Conservation (phyloP, 2,888 invertebrate species). For the Diloba caeruleocephala region DNA sequence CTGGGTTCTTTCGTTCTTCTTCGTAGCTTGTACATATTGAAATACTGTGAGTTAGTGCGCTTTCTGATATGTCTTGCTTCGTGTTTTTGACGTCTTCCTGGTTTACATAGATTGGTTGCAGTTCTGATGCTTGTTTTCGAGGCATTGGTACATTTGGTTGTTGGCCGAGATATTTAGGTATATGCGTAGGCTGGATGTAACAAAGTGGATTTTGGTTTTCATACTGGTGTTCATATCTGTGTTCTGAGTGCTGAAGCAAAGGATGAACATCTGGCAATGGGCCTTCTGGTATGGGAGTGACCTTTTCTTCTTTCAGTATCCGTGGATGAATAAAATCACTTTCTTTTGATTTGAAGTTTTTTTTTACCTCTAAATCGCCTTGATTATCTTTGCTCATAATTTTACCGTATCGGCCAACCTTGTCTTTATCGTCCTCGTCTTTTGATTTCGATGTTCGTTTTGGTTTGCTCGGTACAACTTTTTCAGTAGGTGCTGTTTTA, state of each 20-base stretch:
- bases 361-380: constrained; percentile 84
- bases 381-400: constrained; percentile 79
- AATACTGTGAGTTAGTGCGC: constrained; percentile 82
- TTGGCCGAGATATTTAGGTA: constrained; percentile 90
- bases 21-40: constrained; percentile 84
- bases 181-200: constrained; percentile 89
- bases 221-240: constrained; percentile 92
- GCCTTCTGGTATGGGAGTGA: constrained; percentile 83
- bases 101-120: constrained; percentile 86
- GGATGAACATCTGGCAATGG: constrained; percentile 90
- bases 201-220: constrained; percentile 87
- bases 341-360: constrained; percentile 89
- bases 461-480: constrained; percentile 81
- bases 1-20: constrained; percentile 76
- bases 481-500: constrained; percentile 80
- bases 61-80: constrained; percentile 76
- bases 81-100: constrained; percentile 79
- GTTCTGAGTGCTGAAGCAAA: constrained; percentile 93
- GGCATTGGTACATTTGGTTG: constrained; percentile 84
- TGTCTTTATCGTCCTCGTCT: constrained; percentile 74
- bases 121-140: constrained; percentile 69
- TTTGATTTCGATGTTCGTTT: constrained; percentile 80
- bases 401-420: constrained; percentile 79
- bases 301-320: constrained; percentile 84
- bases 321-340: constrained; percentile 86